A percentile compares a stretch with the other conserved stretches of the same genome.
Evolutionary conservation across 2,113 vertebrate genomes (phyloP).

Genomic region (Scophthalmus maximus): DNA sequence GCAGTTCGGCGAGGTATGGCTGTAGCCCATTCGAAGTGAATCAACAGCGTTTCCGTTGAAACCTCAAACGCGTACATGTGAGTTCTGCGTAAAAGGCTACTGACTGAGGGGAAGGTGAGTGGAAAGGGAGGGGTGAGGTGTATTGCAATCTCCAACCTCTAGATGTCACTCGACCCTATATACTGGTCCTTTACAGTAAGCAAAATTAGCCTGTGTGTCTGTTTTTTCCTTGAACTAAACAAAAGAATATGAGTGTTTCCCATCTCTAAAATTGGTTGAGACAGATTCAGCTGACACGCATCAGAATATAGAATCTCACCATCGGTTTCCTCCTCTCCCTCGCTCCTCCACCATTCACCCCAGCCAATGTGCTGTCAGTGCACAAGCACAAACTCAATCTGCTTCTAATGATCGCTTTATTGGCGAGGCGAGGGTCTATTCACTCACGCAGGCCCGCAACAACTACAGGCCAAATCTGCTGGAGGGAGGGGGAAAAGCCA

Average conservation of each 20-base stretch:
- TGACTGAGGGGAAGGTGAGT: background rate
- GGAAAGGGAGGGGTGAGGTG: too few species aligned
- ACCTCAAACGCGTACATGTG: too few species aligned
- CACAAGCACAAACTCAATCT: slow-evolving; percentile 77
- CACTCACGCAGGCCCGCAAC: slow-evolving; percentile 65
- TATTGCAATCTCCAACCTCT: too few species aligned
- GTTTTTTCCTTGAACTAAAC: background rate
- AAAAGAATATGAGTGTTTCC: slow-evolving; percentile 43
- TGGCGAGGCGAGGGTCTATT: slow-evolving; percentile 74
- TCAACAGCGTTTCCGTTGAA: too few species aligned
- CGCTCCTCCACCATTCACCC: slow-evolving; percentile 24
- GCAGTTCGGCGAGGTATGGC: too few species aligned
- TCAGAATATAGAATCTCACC: slow-evolving; percentile 70
- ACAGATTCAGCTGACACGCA: slow-evolving; percentile 57
- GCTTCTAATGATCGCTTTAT: slow-evolving; percentile 79
- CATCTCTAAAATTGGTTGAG: slow-evolving; percentile 64
- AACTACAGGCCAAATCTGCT: slow-evolving; percentile 67
- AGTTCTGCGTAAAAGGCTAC: too few species aligned
- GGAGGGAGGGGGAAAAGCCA: slow-evolving; percentile 50
- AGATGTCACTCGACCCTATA: background rate
- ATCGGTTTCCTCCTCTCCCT: slow-evolving; percentile 28
- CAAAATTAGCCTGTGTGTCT: slow-evolving; percentile 10
- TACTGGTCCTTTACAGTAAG: slow-evolving; percentile 7
- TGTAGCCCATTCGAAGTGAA: too few species aligned
- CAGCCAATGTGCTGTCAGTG: slow-evolving; percentile 54